Evolutionary conservation across 2,113 vertebrate species (phyloP).

Genomic region (Ardeotis arabs): DNA sequence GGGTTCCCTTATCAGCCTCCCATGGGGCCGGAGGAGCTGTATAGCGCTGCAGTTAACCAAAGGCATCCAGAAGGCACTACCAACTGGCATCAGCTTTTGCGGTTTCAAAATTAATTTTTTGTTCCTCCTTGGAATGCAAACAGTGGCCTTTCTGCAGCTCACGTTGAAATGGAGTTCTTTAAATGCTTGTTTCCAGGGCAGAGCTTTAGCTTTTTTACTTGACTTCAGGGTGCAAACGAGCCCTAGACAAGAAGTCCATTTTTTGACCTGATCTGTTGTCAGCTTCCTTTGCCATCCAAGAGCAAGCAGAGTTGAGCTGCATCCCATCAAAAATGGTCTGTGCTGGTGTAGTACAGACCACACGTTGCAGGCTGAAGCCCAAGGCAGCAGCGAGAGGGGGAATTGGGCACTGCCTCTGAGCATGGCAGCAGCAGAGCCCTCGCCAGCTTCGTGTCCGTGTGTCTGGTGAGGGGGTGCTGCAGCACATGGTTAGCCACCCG

Average conservation of each 20-base stretch:
- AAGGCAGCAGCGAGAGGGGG: fast-evolving
- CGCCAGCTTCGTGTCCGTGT: fast-evolving
- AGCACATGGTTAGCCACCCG: neutral
- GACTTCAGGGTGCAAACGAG: neutral
- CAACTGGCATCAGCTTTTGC: neutral
- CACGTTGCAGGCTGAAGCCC: neutral
- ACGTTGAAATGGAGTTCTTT: neutral
- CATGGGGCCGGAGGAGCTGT: fast-evolving
- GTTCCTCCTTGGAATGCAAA: neutral
- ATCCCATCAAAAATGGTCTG: fast-evolving
- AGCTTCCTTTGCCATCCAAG: neutral
- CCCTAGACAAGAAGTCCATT: fast-evolving
- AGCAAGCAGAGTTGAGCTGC: fast-evolving
- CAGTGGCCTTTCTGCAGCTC: neutral
- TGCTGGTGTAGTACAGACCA: neutral
- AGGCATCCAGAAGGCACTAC: neutral
- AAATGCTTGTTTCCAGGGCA: neutral
- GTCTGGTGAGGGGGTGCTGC: neutral
- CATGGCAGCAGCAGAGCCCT: fast-evolving
- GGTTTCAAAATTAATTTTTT: neutral
- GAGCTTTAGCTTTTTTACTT: neutral
- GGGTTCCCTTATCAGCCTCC: neutral
- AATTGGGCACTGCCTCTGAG: neutral
- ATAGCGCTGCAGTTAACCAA: neutral
- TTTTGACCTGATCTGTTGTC: neutral